phyloP scores from a whole-genome alignment of 2,888 invertebrate genomes.

The Amiota minor region DNA sequence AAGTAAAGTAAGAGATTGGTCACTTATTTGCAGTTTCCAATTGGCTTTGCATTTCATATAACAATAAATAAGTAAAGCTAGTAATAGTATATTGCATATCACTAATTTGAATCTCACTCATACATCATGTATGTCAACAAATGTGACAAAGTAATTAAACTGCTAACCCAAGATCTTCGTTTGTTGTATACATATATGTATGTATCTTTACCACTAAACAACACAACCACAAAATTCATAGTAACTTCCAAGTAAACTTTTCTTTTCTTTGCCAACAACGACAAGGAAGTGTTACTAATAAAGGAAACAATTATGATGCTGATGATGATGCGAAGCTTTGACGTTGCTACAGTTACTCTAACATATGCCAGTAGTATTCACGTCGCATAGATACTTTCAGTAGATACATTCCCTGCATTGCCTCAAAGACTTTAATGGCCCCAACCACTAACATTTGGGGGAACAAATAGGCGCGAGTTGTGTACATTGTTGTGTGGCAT shows the following conservation, averaged over 20 bases:
- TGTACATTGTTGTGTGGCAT: neutral
- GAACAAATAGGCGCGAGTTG: slow-evolving; percentile 2
- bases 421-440: too few species aligned
- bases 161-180: neutral
- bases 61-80: too few species aligned
- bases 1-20: too few species aligned
- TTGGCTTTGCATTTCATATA: too few species aligned
- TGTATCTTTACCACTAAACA: neutral
- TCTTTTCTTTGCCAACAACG: neutral
- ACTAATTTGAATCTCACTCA: neutral
- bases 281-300: slow-evolving; percentile 13
- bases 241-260: neutral
- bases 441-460: too few species aligned
- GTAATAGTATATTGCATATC: too few species aligned
- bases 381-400: too few species aligned
- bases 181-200: neutral
- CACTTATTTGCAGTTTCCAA: too few species aligned
- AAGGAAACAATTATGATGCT: slow-evolving; percentile 14
- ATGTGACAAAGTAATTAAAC: slow-evolving; percentile 18
- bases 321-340: slow-evolving; percentile 1
- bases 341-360: neutral
- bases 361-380: too few species aligned
- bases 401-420: too few species aligned
- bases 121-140: slow-evolving; percentile 17
- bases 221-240: neutral